Conservation (phyloP, 1,140 invertebrate genomes). For the Calosoma granatense region DNA sequence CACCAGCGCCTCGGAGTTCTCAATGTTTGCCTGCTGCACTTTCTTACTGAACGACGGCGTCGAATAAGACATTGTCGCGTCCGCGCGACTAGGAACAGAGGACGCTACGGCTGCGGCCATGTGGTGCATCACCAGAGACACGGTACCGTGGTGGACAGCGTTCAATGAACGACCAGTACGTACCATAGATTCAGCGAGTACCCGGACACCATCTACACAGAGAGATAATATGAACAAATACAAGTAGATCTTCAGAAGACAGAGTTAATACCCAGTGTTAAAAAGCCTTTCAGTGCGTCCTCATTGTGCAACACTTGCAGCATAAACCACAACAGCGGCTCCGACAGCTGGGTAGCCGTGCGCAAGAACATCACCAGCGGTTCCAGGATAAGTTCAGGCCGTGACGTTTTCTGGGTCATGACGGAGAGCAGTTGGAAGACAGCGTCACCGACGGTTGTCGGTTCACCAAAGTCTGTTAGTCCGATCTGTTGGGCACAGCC, state of each 20-base stretch:
- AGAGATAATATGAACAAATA: constrained; percentile 28
- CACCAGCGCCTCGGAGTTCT: constrained; percentile 54
- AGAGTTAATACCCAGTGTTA: constrained; percentile 10
- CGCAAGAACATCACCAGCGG: constrained; percentile 65
- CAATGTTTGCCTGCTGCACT: constrained; percentile 37
- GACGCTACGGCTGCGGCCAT: constrained; percentile 37
- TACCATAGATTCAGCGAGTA: constrained; percentile 49
- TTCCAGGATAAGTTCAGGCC: constrained; percentile 59
- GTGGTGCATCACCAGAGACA: constrained; percentile 52
- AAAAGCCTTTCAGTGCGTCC: constrained; percentile 48
- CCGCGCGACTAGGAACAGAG: constrained; percentile 28
- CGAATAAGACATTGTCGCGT: constrained; percentile 37
- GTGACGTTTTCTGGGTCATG: constrained; percentile 58
- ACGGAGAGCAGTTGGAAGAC: constrained; percentile 71
- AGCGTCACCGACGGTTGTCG: constrained; percentile 67
- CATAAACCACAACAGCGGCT: constrained; percentile 65
- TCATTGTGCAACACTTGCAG: constrained; percentile 58
- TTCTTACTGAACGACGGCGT: constrained; percentile 45
- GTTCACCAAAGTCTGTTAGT: constrained; percentile 42
- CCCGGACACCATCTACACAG: constrained; percentile 43
- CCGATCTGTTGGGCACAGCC: constrained; percentile 24
- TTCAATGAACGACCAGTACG: constrained; percentile 40
- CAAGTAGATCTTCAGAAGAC: background rate
- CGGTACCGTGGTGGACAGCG: constrained; percentile 36
- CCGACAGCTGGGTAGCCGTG: constrained; percentile 51